Base-by-base conservation (phyloP, 2,797 vertebrate species). In the Lycodopsis pacificus region DNA sequence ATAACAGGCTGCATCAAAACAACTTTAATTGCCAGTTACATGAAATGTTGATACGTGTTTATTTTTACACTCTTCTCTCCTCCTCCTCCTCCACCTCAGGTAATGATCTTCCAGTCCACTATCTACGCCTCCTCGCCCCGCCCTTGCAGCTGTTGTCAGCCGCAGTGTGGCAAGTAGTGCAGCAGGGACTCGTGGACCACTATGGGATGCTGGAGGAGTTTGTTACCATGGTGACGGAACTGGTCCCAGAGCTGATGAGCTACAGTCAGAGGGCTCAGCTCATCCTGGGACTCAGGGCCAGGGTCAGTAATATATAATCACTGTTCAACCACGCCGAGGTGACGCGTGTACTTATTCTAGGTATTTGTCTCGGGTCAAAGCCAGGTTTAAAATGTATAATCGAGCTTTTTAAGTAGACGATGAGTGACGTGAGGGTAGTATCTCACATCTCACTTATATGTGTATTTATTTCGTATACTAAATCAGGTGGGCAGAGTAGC, bases 261-360 rank as follows among this genome's bases (percentile, higher is more conserved):
- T 96, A 93, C 85, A 96, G 95, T 54, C 96, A 97, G 89, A 91
- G 93, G 59, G 95, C 94, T 71, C 95, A 96, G 80, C 93, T 96
- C 76, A 93, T 94, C 76, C 82, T 96, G 81, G 96, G 96, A 59
- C 93, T 96, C 62, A 89, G 95, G 73, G 96, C 96, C 73, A 93
- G 95, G 94, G 96, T 96, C 59, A 77, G 90, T 91, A 69, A 56
- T 4, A 56, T 4, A 36, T 19, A 11, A 63, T 54, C 62, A 25
- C 4, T n/a, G 12, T 9, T 40, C 11, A 48, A 9, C 73, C 14
- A 57, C 15, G 36, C 11, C 17, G 5, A 71, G 15, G 20, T 4
- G 22, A 46, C 4, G 0, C 13, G 0, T 68, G 5, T 42, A 22
- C 32, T 38, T 25, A 8, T 49, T 77, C 25, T 19, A 44, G 5